Percentiles rank a stretch among this genome's conserved stretches.
These are phyloP conservation scores for Drosophila lutescens DNA, from an alignment of 2,888 invertebrate genomes.

Conservation along the genomic window DNA sequence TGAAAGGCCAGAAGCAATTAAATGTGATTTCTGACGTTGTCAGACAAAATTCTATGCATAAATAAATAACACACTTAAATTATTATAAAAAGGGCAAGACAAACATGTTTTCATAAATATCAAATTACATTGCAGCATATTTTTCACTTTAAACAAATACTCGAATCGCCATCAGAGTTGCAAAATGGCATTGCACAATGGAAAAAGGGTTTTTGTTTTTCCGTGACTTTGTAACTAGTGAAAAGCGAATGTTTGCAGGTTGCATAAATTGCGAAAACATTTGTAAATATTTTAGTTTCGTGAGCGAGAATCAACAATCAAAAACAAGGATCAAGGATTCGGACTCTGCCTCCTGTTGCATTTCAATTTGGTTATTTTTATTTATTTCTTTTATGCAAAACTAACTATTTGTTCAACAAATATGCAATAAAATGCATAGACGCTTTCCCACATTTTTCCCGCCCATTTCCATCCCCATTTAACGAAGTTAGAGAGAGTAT, in stretches of 20 bases:
- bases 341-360: constrained; percentile 8
- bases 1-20: background rate
- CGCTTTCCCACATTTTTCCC: constrained; percentile 1
- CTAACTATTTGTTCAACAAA: constrained; percentile 50
- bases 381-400: constrained; percentile 14
- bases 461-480: constrained; percentile 16
- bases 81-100: background rate
- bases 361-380: constrained; percentile 5
- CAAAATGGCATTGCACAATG: constrained; percentile 17
- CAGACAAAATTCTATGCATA: constrained; percentile 15
- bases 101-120: constrained; percentile 20
- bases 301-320: constrained; percentile 18
- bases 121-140: constrained; percentile 20
- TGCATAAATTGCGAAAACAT: constrained; percentile 42
- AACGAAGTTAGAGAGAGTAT: constrained; percentile 9
- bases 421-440: constrained; percentile 46
- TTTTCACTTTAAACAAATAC: constrained; percentile 16
- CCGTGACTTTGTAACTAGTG: constrained; percentile 23
- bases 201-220: constrained; percentile 24
- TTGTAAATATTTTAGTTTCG: constrained; percentile 49
- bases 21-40: background rate
- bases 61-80: background rate
- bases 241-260: constrained; percentile 43
- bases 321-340: constrained; percentile 20
- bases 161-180: constrained; percentile 14